Evolutionary conservation across 53 echinoderm and acorn worm species (phyloP).

Genomic region (Patiria pectinifera): DNA sequence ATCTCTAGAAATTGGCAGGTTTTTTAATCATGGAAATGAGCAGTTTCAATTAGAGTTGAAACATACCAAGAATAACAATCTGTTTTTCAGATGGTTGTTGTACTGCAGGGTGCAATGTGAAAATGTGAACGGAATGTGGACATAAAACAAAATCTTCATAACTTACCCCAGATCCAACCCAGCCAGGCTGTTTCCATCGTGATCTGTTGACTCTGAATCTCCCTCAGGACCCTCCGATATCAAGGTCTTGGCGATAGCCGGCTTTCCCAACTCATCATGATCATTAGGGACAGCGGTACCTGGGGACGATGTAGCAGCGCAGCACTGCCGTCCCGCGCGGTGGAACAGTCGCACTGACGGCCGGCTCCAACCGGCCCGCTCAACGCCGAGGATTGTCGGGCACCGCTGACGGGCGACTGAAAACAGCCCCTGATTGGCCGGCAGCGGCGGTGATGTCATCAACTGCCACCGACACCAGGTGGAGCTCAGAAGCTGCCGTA

Average conservation of each 20-base stretch:
- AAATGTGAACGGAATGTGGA: neutral
- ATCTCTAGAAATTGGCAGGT: too few species aligned
- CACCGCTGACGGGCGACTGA: constrained; percentile 26
- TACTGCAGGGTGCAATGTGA: neutral
- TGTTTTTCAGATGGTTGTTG: neutral
- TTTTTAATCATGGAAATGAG: too few species aligned
- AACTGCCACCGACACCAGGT: constrained; percentile 38
- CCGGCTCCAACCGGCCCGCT: neutral
- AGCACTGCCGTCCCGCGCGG: constrained; percentile 26
- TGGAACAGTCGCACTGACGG: constrained; percentile 39
- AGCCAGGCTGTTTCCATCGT: constrained; percentile 9
- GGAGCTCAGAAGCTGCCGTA: constrained; percentile 47
- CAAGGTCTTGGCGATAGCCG: neutral
- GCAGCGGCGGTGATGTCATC: constrained; percentile 10
- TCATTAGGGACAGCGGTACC: neutral
- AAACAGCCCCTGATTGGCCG: constrained; percentile 36
- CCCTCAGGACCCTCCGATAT: constrained; percentile 48
- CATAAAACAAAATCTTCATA: neutral
- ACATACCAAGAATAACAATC: too few species aligned
- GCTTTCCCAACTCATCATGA: neutral
- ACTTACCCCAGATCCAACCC: constrained; percentile 53
- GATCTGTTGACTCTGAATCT: constrained; percentile 13
- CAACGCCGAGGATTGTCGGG: constrained; percentile 22
- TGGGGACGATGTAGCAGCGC: neutral
- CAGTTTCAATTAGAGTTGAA: too few species aligned